Evolutionary conservation across 2,113 vertebrate species (phyloP).

Genomic region (Salminus brasiliensis): DNA sequence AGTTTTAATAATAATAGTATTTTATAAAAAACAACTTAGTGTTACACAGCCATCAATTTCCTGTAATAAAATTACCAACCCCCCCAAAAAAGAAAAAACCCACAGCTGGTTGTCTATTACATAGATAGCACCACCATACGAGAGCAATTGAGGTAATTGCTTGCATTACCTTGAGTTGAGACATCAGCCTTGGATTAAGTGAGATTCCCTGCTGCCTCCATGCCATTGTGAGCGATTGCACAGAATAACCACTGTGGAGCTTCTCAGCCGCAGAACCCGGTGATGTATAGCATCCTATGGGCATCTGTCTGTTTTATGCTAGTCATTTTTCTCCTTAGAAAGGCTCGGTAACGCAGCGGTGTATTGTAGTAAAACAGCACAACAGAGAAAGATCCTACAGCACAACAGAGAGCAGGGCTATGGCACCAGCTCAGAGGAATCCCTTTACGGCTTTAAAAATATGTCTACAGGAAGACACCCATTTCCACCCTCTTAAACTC

Average conservation of each 20-base stretch:
- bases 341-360: neutral
- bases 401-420: neutral
- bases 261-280: constrained; percentile 15
- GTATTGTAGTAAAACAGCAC: constrained; percentile 6
- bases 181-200: constrained; percentile 30
- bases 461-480: neutral
- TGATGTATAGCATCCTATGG: constrained; percentile 6
- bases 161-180: constrained; percentile 32
- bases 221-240: constrained; percentile 33
- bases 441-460: constrained; percentile 22
- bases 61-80: constrained; percentile 33
- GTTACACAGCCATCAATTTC: neutral
- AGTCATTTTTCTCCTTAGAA: neutral
- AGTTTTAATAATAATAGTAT: too few relatives aligned
- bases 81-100: neutral
- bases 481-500: constrained; percentile 19
- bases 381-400: constrained; percentile 2
- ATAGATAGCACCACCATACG: constrained; percentile 29
- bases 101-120: constrained; percentile 46
- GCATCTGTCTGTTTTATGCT: constrained; percentile 8
- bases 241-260: constrained; percentile 10
- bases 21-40: too few relatives aligned
- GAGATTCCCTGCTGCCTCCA: constrained; percentile 32
- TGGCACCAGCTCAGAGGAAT: constrained; percentile 5
- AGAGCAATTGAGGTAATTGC: constrained; percentile 44